Evolutionary conservation across 2,113 vertebrate genomes (phyloP).

Genomic region (Cercopithecus mona): DNA sequence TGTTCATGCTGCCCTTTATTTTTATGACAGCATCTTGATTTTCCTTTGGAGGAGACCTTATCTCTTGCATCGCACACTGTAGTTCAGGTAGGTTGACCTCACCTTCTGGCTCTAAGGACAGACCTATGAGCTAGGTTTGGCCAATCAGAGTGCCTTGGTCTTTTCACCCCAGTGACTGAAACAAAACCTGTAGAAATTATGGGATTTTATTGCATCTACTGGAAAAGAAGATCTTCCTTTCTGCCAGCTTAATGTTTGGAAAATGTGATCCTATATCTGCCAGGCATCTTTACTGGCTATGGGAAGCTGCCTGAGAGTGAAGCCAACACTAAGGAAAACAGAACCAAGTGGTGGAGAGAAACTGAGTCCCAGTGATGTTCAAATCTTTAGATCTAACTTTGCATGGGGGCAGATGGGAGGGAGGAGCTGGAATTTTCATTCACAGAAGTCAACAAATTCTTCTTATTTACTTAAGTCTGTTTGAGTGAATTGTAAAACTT

Average conservation of each 20-base stretch:
- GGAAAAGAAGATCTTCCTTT: not conserved
- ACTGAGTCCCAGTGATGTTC: not conserved
- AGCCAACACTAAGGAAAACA: not conserved
- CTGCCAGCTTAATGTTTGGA: not conserved
- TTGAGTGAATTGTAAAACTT: not conserved
- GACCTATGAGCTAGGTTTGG: too few relatives aligned
- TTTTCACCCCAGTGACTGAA: not conserved
- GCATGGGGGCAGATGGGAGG: not conserved
- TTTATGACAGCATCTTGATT: not conserved
- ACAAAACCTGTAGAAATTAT: not conserved
- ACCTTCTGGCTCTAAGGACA: not conserved
- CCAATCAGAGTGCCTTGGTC: not conserved
- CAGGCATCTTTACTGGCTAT: not conserved
- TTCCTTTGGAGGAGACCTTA: not conserved
- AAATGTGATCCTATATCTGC: not conserved
- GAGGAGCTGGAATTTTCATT: not conserved
- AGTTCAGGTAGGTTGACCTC: not conserved
- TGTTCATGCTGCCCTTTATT: not conserved
- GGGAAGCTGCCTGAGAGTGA: not conserved
- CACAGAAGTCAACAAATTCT: not conserved
- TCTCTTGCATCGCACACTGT: not conserved
- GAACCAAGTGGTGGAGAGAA: not conserved
- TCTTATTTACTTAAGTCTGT: not conserved
- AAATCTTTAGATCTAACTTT: not conserved
- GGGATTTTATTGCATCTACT: not conserved